These are phyloP conservation scores for Diadumene lineata DNA, from an alignment of 92 coral and sea anemone species.

Conservation along the genomic window DNA sequence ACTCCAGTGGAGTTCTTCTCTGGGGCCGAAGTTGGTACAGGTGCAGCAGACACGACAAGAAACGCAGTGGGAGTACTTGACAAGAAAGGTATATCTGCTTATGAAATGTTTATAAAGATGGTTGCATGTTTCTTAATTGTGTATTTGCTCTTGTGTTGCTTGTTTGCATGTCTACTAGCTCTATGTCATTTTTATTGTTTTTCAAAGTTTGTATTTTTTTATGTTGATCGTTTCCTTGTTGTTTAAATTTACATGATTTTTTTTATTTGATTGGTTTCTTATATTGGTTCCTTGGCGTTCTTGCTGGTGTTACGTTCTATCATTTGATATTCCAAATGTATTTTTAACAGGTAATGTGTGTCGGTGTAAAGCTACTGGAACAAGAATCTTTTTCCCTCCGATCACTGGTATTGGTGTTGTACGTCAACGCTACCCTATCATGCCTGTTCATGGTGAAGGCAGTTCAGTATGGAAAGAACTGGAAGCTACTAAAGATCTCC, in stretches of 20 bases:
- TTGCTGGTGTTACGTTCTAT: too few relatives aligned
- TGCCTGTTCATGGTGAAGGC: conserved; percentile 91
- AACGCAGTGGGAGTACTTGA: conserved; percentile 63
- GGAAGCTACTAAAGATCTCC: conserved; percentile 70
- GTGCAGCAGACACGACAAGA: conserved; percentile 66
- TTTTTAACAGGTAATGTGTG: conserved; percentile 9
- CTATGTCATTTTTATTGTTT: too few relatives aligned
- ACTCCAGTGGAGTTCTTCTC: conserved; percentile 57
- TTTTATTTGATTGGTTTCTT: too few relatives aligned
- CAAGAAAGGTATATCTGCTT: conserved; percentile 26
- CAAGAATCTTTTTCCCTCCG: conserved; percentile 62
- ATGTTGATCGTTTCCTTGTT: too few relatives aligned
- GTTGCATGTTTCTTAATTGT: too few relatives aligned
- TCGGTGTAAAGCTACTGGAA: conserved; percentile 68
- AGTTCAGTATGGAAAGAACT: conserved; percentile 81
- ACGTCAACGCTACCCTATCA: conserved; percentile 84
- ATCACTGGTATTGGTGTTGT: conserved; percentile 52
- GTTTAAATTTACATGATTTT: too few relatives aligned
- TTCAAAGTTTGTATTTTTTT: too few relatives aligned
- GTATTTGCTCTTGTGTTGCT: too few relatives aligned
- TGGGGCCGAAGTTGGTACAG: conserved; percentile 50
- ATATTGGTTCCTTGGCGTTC: too few relatives aligned
- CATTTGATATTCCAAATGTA: too few relatives aligned
- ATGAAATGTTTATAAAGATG: too few relatives aligned
- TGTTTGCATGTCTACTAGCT: too few relatives aligned